Conservation (phyloP, 2,797 vertebrate genomes). For the Delichon dasypus region DNA sequence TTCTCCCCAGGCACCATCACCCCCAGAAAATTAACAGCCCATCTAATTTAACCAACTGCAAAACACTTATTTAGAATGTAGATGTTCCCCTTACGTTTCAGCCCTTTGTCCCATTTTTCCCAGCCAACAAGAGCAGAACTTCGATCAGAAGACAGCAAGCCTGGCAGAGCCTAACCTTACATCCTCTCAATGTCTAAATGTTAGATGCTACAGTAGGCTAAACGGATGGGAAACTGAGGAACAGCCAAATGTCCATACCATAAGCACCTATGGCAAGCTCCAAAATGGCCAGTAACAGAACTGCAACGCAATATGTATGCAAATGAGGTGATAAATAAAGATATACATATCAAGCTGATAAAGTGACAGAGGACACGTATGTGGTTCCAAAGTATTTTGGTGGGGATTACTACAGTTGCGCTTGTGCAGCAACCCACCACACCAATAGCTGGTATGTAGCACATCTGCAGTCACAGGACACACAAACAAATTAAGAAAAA, state of each 20-base stretch:
- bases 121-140: not conserved
- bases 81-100: not conserved
- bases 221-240: not conserved
- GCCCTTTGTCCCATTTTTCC: not conserved
- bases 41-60: not conserved
- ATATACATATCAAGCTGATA: not conserved
- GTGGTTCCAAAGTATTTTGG: not conserved
- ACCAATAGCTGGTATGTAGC: not conserved
- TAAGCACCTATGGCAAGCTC: not conserved
- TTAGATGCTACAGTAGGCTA: not conserved
- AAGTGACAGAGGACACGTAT: fast-evolving
- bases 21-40: not conserved
- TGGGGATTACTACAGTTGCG: not conserved
- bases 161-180: not conserved
- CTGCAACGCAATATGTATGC: not conserved
- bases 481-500: not conserved
- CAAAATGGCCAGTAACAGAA: not conserved
- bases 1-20: not conserved
- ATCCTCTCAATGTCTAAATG: not conserved
- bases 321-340: not conserved
- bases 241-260: not conserved
- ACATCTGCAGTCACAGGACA: not conserved
- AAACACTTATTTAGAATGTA: not conserved
- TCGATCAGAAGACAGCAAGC: not conserved
- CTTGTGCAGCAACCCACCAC: not conserved